phyloP scores from a whole-genome alignment of 2,113 vertebrate genomes.

The Hippocampus abdominalis region DNA sequence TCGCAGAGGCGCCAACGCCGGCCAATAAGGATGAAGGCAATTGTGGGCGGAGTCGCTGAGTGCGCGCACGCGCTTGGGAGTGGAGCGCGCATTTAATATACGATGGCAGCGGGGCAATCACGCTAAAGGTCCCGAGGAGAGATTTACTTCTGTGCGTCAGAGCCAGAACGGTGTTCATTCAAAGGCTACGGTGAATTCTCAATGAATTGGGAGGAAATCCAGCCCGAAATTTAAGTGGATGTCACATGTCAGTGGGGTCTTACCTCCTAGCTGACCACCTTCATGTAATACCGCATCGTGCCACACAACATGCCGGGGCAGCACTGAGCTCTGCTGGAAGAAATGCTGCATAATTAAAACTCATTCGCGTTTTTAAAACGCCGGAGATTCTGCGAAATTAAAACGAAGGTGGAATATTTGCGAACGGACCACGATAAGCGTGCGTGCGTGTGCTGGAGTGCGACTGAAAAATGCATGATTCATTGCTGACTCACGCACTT shows the following conservation, averaged over 20 bases:
- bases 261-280: too few relatives aligned
- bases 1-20: neutral
- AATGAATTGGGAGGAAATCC: too few relatives aligned
- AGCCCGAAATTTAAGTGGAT: too few relatives aligned
- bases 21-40: conserved; percentile 41
- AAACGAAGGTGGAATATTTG: neutral
- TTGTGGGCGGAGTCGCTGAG: conserved; percentile 29
- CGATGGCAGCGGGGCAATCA: neutral
- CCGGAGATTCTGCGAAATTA: neutral
- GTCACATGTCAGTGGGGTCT: too few relatives aligned
- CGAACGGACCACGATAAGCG: neutral
- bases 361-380: too few relatives aligned
- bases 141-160: too few relatives aligned
- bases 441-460: conserved; percentile 23
- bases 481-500: conserved; percentile 67
- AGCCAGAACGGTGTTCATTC: too few relatives aligned
- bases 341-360: neutral
- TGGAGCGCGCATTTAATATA: neutral
- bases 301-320: too few relatives aligned
- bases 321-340: neutral
- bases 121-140: neutral
- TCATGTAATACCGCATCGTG: too few relatives aligned
- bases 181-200: too few relatives aligned
- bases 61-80: neutral
- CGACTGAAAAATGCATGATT: conserved; percentile 52